Conservation (phyloP, 1,140 invertebrate genomes). For the Chrysopa pallens region DNA sequence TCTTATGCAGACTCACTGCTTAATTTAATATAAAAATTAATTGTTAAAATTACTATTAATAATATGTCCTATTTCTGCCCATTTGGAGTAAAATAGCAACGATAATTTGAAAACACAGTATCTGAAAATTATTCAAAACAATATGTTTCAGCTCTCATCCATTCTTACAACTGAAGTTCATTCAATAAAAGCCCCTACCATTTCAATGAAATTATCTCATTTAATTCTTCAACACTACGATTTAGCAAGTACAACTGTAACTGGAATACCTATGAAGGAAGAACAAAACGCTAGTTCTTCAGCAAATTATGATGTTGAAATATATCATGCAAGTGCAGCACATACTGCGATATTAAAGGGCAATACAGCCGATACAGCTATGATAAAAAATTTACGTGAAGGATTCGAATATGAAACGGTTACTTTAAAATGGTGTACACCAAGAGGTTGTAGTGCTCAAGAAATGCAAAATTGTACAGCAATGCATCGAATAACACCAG, state of each 20-base stretch:
- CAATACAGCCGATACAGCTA: slow-evolving; percentile 24
- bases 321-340: slow-evolving; percentile 72
- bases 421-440: slow-evolving; percentile 92
- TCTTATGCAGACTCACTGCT: too few relatives aligned
- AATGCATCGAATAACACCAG: slow-evolving; percentile 80
- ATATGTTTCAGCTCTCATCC: slow-evolving; percentile 34
- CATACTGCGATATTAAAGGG: slow-evolving; percentile 61
- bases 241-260: slow-evolving; percentile 89
- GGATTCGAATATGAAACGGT: slow-evolving; percentile 38
- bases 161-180: slow-evolving; percentile 48
- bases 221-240: slow-evolving; percentile 73
- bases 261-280: slow-evolving; percentile 98
- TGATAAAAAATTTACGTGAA: slow-evolving; percentile 27
- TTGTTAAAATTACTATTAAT: too few relatives aligned
- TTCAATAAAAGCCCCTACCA: slow-evolving; percentile 41
- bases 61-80: too few relatives aligned
- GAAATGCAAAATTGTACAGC: slow-evolving; percentile 64
- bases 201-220: slow-evolving; percentile 47
- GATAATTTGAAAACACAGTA: too few relatives aligned
- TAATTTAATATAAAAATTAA: too few relatives aligned
- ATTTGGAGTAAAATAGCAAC: too few relatives aligned
- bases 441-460: slow-evolving; percentile 58
- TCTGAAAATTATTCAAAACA: too few relatives aligned
- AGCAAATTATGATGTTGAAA: slow-evolving; percentile 95
- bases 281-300: slow-evolving; percentile 96